phyloP scores from a whole-genome alignment of 2,797 vertebrate species.

The Apogon talboti region DNA sequence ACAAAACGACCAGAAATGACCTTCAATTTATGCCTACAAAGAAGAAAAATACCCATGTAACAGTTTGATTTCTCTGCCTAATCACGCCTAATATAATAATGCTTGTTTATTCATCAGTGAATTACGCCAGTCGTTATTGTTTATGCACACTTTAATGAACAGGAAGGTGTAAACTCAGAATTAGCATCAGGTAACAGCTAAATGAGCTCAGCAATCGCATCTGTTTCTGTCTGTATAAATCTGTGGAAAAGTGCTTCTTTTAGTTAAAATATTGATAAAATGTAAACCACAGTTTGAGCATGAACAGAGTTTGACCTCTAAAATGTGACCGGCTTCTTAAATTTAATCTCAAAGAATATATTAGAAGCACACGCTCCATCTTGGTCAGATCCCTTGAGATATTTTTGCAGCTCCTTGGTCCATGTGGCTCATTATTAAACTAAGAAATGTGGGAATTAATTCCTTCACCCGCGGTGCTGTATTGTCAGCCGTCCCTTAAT shows the following conservation, averaged over 20 bases:
- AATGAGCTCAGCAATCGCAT: conserved; percentile 14
- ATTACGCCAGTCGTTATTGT: conserved; percentile 23
- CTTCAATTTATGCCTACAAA: conserved; percentile 24
- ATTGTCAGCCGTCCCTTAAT: conserved; percentile 43
- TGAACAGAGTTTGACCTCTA: conserved; percentile 42
- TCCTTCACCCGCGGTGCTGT: conserved; percentile 15
- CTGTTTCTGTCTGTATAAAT: conserved; percentile 14
- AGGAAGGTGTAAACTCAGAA: conserved; percentile 10
- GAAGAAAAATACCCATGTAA: conserved; percentile 26
- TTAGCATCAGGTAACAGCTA: conserved; percentile 5
- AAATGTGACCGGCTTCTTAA: conserved; percentile 27
- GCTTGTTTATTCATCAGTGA: conserved; percentile 42
- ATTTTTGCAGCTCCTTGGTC: conserved; percentile 46
- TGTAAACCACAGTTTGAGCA: conserved; percentile 8
- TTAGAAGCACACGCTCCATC: conserved; percentile 22
- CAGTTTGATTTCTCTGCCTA: conserved; percentile 30
- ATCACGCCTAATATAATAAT: conserved; percentile 32
- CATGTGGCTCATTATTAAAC: conserved; percentile 60
- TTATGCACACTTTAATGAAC: conserved; percentile 39
- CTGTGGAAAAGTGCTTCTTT: conserved; percentile 19
- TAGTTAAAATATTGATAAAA: conserved; percentile 23
- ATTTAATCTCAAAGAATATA: conserved; percentile 51
- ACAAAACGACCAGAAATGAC: conserved; percentile 28
- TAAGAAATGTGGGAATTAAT: conserved; percentile 51
- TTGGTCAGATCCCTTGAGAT: conserved; percentile 45